These are phyloP conservation scores for Microctenopoma steveboyesi DNA, from an alignment of 2,797 vertebrate genomes.

Conservation along the genomic window DNA sequence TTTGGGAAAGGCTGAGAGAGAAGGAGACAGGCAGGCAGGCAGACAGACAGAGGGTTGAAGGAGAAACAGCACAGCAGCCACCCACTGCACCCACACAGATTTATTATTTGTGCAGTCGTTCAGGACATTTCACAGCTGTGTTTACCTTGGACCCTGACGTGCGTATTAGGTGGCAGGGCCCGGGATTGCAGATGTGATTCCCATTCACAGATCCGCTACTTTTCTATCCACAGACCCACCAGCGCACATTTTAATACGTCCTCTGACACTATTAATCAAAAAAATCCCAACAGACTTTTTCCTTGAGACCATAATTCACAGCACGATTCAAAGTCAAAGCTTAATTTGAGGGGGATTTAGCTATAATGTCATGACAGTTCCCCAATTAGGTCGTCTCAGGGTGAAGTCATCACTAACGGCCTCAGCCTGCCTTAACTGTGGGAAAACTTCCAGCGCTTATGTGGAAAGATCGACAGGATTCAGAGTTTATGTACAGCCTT, in stretches of 20 bases:
- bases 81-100: slow-evolving; percentile 72
- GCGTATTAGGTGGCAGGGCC: slow-evolving; percentile 84
- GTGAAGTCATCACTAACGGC: slow-evolving; percentile 63
- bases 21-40: slow-evolving; percentile 9
- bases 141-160: slow-evolving; percentile 85
- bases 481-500: slow-evolving; percentile 51
- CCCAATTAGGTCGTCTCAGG: slow-evolving; percentile 64
- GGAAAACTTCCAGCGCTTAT: slow-evolving; percentile 62
- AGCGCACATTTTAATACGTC: slow-evolving; percentile 62
- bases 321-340: slow-evolving; percentile 50
- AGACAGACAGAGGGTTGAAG: slow-evolving; percentile 40
- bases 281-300: slow-evolving; percentile 48
- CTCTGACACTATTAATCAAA: slow-evolving; percentile 79
- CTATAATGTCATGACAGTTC: slow-evolving; percentile 64
- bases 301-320: slow-evolving; percentile 55
- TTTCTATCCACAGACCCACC: slow-evolving; percentile 20
- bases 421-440: slow-evolving; percentile 51
- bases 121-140: slow-evolving; percentile 87
- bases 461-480: slow-evolving; percentile 64
- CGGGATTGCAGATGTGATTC: slow-evolving; percentile 80
- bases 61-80: slow-evolving; percentile 67
- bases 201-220: slow-evolving; percentile 71
- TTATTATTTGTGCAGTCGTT: slow-evolving; percentile 80
- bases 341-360: slow-evolving; percentile 54
- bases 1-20: slow-evolving; percentile 28